Percentiles rank a stretch among this genome's conserved stretches.
Evolutionary conservation across 92 coral and sea anemone genomes (phyloP).

Genomic region (Palythoa caribaeorum): DNA sequence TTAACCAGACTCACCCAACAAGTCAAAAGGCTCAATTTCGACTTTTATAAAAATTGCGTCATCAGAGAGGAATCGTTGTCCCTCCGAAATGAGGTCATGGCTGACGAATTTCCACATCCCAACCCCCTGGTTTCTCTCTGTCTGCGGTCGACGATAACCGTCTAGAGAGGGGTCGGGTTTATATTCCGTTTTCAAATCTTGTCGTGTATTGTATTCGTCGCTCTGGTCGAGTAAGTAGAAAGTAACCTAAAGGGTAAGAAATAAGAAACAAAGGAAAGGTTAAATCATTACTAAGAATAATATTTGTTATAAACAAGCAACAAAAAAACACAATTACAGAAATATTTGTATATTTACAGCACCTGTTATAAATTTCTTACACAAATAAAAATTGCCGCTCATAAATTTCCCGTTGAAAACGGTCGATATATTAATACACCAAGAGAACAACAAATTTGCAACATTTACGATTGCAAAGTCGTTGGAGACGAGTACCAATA

Average conservation of each 20-base stretch:
- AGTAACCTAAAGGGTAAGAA: conserved; percentile 2
- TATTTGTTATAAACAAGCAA: too few species aligned
- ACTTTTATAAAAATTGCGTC: conserved; percentile 41
- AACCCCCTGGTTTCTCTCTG: conserved; percentile 25
- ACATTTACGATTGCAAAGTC: too few species aligned
- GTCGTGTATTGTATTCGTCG: not conserved
- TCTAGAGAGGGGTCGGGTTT: conserved; percentile 44
- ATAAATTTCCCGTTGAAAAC: too few species aligned
- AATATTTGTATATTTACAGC: too few species aligned
- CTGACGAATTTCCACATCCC: conserved; percentile 38
- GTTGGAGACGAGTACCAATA: too few species aligned
- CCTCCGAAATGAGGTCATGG: conserved; percentile 7
- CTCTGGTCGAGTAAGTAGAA: conserved; percentile 41
- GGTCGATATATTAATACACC: too few species aligned
- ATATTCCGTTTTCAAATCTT: conserved; percentile 10
- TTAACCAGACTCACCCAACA: conserved; percentile 31
- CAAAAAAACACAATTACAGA: too few species aligned
- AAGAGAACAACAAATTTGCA: too few species aligned
- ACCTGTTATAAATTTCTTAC: too few species aligned
- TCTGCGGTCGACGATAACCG: conserved; percentile 37
- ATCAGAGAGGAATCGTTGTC: conserved; percentile 9
- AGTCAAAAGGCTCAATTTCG: conserved; percentile 40
- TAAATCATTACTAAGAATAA: not conserved
- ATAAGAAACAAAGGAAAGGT: not conserved
- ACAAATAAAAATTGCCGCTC: too few species aligned